A percentile compares a stretch with the other conserved stretches of the same genome.
These are phyloP conservation scores for Perithous albicinctus DNA, from an alignment of 2,888 invertebrate genomes.

Conservation along the genomic window DNA sequence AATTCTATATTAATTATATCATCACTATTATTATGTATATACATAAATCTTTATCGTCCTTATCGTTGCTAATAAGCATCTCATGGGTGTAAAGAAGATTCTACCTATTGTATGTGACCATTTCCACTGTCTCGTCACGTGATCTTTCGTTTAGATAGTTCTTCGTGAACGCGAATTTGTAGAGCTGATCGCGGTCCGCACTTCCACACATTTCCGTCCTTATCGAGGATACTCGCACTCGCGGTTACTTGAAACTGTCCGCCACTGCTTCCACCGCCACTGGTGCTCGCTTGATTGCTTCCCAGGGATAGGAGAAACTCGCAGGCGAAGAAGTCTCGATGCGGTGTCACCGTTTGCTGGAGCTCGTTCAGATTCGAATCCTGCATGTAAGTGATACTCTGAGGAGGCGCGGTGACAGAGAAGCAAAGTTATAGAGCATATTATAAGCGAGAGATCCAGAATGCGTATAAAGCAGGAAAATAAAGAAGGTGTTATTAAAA, in stretches of 20 bases:
- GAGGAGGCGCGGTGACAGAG: constrained; percentile 16
- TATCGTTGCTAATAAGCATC: constrained; percentile 24
- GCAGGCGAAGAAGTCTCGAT: constrained; percentile 97
- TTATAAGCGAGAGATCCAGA: not conserved
- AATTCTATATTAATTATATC: not conserved
- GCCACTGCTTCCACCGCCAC: constrained; percentile 85
- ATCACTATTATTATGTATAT: no score
- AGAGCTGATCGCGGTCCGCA: constrained; percentile 94
- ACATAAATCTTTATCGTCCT: no score
- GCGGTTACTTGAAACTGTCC: constrained; percentile 92
- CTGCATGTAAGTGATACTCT: constrained; percentile 72
- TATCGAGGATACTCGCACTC: constrained; percentile 94
- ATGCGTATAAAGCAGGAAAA: constrained; percentile 7
- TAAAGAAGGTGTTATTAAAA: not conserved
- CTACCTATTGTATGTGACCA: not conserved
- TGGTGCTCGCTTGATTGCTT: constrained; percentile 79
- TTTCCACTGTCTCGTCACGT: constrained; percentile 70
- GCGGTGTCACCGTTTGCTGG: constrained; percentile 93
- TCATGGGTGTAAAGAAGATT: not conserved
- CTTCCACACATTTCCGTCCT: constrained; percentile 94
- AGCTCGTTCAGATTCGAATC: constrained; percentile 86
- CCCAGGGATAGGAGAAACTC: constrained; percentile 93
- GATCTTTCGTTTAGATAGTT: constrained; percentile 84
- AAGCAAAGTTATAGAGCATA: not conserved
- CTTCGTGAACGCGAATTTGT: constrained; percentile 91